Evolutionary conservation across 2,888 invertebrate genomes (phyloP).

Genomic region (Platycheirus albimanus): DNA sequence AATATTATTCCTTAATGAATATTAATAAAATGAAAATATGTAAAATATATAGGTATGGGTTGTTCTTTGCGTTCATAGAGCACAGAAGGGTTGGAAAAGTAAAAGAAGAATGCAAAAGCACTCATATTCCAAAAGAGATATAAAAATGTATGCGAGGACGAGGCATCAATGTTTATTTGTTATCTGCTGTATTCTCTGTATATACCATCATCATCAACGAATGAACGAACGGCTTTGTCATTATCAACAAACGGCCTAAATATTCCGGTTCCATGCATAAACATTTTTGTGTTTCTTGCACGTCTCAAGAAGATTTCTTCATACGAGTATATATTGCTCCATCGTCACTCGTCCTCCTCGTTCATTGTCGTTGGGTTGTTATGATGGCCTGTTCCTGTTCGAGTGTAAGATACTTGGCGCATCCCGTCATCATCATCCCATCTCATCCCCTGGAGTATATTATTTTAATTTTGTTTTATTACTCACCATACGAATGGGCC

Average conservation of each 20-base stretch:
- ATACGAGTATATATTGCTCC: no score
- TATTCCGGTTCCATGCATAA: slow-evolving; percentile 72
- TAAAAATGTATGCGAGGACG: slow-evolving; percentile 67
- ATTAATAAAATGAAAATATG: slow-evolving; percentile 41
- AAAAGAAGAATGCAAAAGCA: slow-evolving; percentile 42
- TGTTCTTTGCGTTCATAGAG: not conserved
- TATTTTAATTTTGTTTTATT: slow-evolving; percentile 75
- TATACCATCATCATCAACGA: slow-evolving; percentile 33
- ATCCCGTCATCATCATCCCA: slow-evolving; percentile 52
- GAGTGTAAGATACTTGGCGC: slow-evolving; percentile 48
- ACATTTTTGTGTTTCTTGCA: slow-evolving; percentile 71
- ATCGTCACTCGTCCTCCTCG: no score
- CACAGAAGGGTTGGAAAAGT: not conserved
- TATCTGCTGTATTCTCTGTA: slow-evolving; percentile 70
- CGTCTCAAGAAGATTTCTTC: slow-evolving; percentile 62
- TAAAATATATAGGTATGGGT: no score
- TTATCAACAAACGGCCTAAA: slow-evolving; percentile 73
- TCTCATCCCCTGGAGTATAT: slow-evolving; percentile 68
- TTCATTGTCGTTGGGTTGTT: no score
- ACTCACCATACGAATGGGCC: slow-evolving; percentile 66
- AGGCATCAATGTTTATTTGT: slow-evolving; percentile 73
- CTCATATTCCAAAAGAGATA: slow-evolving; percentile 51
- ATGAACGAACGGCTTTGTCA: slow-evolving; percentile 55
- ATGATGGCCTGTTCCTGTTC: not conserved
- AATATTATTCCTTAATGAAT: slow-evolving; percentile 37